Evolutionary conservation across 35 echinoderm and acorn worm genomes (phyloP).

Genomic region (Apostichopus parvimensis): DNA sequence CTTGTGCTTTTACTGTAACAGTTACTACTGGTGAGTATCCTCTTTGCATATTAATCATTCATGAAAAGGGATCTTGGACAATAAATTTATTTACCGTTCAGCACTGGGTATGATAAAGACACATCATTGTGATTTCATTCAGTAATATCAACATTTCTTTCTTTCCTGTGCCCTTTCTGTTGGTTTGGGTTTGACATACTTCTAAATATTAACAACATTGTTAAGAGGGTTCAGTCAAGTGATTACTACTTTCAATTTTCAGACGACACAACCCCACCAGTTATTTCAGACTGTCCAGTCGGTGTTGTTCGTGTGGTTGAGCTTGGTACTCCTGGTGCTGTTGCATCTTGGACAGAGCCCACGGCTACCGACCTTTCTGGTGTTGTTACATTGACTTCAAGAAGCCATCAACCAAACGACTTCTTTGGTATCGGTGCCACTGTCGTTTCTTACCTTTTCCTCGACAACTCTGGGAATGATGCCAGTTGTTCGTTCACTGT

Average conservation of each 20-base stretch:
- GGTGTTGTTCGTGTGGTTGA: conserved; percentile 17
- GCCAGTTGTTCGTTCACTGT: conserved; percentile 61
- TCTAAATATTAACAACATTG: no score
- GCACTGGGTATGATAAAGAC: no score
- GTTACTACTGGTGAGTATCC: conserved; percentile 29
- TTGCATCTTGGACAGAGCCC: conserved; percentile 9
- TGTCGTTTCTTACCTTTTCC: conserved; percentile 60
- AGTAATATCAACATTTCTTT: no score
- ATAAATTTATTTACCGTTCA: no score
- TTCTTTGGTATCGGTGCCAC: conserved; percentile 60
- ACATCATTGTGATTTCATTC: no score
- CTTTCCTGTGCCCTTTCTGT: no score
- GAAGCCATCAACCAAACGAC: conserved; percentile 48
- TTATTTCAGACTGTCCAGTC: conserved; percentile 12
- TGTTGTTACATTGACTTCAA: conserved; percentile 3
- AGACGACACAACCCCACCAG: conserved; percentile 46
- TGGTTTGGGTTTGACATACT: no score
- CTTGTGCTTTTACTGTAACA: conserved; percentile 55
- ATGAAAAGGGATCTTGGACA: no score
- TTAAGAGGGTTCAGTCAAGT: no score
- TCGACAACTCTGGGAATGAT: conserved; percentile 58
- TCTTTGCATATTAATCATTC: neutral
- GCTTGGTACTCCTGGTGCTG: neutral
- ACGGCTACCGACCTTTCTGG: conserved; percentile 79
- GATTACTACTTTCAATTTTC: neutral